These are phyloP conservation scores for Halcyon senegalensis DNA, from an alignment of 2,113 vertebrate genomes.

Conservation along the genomic window DNA sequence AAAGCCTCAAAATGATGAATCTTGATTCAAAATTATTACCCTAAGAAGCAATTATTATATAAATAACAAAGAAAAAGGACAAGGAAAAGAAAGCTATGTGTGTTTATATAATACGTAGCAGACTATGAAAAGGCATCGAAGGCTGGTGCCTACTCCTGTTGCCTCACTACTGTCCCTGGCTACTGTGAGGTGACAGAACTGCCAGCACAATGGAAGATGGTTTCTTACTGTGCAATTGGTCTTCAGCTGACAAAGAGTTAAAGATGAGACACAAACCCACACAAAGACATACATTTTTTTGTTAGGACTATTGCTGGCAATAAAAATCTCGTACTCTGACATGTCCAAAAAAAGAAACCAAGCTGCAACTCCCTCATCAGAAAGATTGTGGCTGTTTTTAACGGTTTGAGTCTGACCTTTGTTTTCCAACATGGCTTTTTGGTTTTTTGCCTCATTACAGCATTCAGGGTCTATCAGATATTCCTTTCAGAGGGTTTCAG, in stretches of 20 bases:
- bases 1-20: background rate
- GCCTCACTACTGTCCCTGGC: background rate
- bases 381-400: background rate
- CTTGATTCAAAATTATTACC: background rate
- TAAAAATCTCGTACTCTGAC: background rate
- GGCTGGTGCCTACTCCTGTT: background rate
- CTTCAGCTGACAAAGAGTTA: slow-evolving; percentile 23
- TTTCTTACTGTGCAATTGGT: background rate
- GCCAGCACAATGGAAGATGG: background rate
- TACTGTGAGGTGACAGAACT: background rate
- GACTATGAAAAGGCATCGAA: background rate
- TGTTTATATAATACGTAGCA: background rate
- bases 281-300: background rate
- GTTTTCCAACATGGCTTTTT: slow-evolving; percentile 52
- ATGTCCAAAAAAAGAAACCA: background rate
- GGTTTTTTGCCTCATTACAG: slow-evolving; percentile 37
- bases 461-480: slow-evolving; percentile 38
- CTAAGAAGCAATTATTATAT: background rate
- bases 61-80: background rate
- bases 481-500: slow-evolving; percentile 47
- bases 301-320: background rate
- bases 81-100: background rate
- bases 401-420: slow-evolving; percentile 22
- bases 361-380: background rate
- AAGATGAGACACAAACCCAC: background rate